Evolutionary conservation across 92 coral and sea anemone species (phyloP).

Genomic region (Hydrozoanthus gracilis): DNA sequence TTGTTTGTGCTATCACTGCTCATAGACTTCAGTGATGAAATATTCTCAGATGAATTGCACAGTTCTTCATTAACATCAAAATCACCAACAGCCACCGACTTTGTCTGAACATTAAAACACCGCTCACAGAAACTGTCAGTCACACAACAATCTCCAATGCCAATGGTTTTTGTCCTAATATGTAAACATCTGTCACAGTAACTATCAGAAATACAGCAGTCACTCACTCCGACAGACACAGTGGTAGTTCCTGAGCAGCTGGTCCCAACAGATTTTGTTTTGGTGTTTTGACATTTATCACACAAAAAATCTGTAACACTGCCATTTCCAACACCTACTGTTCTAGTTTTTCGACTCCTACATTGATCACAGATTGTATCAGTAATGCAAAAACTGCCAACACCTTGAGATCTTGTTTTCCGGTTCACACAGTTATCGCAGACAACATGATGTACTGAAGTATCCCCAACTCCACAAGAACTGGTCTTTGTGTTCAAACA

Average conservation of each 20-base stretch:
- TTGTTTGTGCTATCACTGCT: constrained; percentile 42
- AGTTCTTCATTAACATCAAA: constrained; percentile 54
- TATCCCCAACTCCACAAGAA: constrained; percentile 58
- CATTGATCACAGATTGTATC: constrained; percentile 75
- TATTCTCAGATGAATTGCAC: constrained; percentile 17
- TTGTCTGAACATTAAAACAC: constrained; percentile 81
- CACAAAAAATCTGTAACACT: constrained; percentile 77
- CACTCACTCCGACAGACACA: constrained; percentile 71
- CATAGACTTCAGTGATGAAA: constrained; percentile 15
- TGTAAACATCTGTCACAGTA: constrained; percentile 77
- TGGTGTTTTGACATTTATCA: constrained; percentile 70
- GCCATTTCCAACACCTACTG: constrained; percentile 77
- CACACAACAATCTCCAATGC: constrained; percentile 92
- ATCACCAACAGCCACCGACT: constrained; percentile 88
- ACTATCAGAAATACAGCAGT: constrained; percentile 86
- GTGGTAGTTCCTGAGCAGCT: constrained; percentile 47
- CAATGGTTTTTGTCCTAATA: constrained; percentile 71
- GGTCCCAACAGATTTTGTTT: constrained; percentile 81
- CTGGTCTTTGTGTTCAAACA: constrained; percentile 40
- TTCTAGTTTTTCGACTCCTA: constrained; percentile 57
- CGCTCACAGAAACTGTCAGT: constrained; percentile 93
- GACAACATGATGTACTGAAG: constrained; percentile 45
- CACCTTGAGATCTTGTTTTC: constrained; percentile 59
- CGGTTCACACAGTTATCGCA: constrained; percentile 48
- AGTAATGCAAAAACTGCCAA: constrained; percentile 71